A percentile compares a stretch with the other conserved stretches of the same genome.
These are phyloP conservation scores for Sebastes ruberrimus DNA, from an alignment of 2,797 vertebrate species.

Conservation along the genomic window DNA sequence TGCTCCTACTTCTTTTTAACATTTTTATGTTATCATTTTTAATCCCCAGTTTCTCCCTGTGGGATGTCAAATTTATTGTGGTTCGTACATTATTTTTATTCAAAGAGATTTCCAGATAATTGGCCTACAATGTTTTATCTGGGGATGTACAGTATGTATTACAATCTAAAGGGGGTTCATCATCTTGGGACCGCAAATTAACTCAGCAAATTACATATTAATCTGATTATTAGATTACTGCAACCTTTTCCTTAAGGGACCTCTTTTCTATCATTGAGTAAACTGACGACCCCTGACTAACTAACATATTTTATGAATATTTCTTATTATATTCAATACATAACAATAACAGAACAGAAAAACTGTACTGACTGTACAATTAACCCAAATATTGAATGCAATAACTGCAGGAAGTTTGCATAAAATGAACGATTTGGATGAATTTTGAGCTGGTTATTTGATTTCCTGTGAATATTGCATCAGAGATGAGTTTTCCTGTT, in stretches of 20 bases:
- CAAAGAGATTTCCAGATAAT: background rate
- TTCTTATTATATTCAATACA: too few relatives aligned
- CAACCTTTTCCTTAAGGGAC: too few relatives aligned
- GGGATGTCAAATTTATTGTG: background rate
- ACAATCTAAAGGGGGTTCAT: background rate
- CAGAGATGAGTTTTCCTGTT: too few relatives aligned
- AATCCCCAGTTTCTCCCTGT: background rate
- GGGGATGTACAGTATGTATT: background rate
- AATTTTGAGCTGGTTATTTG: too few relatives aligned
- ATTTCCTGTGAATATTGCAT: too few relatives aligned
- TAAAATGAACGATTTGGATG: rapidly evolving
- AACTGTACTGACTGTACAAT: too few relatives aligned
- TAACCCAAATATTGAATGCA: too few relatives aligned
- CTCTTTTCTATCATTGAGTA: too few relatives aligned
- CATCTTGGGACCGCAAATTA: background rate
- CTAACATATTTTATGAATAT: too few relatives aligned
- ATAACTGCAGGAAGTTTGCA: too few relatives aligned
- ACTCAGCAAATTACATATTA: background rate
- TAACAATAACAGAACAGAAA: too few relatives aligned
- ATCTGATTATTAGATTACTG: background rate
- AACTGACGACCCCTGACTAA: too few relatives aligned
- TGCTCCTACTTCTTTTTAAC: background rate
- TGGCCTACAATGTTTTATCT: background rate
- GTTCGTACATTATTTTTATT: background rate
- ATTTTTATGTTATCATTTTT: background rate